These are phyloP conservation scores for Acromyrmex charruanus DNA, from an alignment of 1,140 invertebrate species.

Conservation along the genomic window DNA sequence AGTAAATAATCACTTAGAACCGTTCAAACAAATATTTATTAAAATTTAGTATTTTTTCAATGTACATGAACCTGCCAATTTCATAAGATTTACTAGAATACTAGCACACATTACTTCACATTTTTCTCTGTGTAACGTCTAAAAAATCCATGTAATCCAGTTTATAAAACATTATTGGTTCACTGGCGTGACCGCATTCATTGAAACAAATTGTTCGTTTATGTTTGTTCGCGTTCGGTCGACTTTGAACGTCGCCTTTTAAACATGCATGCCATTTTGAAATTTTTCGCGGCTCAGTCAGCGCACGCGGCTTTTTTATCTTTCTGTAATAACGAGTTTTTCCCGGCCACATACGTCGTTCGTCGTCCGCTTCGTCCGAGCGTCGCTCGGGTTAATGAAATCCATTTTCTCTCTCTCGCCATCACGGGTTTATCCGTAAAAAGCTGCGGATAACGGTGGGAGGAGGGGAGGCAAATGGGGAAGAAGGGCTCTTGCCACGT, in stretches of 20 bases:
- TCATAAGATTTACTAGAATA: too few relatives aligned
- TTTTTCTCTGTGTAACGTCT: not conserved
- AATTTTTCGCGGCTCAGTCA: conserved; percentile 27
- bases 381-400: conserved; percentile 54
- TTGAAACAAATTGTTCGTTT: not conserved
- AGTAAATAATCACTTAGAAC: too few relatives aligned
- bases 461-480: not conserved
- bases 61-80: too few relatives aligned
- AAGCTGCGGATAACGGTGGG: conserved; percentile 36
- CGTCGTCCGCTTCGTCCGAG: not conserved
- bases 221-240: not conserved
- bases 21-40: too few relatives aligned
- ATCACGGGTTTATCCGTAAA: conserved; percentile 52
- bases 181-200: not conserved
- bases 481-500: not conserved
- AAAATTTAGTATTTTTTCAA: too few relatives aligned
- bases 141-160: not conserved
- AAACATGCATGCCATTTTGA: not conserved
- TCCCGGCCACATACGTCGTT: conserved; percentile 1
- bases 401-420: conserved; percentile 48
- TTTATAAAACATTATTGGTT: not conserved
- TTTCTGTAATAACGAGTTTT: conserved; percentile 28
- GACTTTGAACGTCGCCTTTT: not conserved
- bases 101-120: too few relatives aligned
- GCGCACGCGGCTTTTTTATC: conserved; percentile 6